A percentile compares a stretch with the other conserved stretches of the same genome.
Evolutionary conservation across 2,888 invertebrate species (phyloP).

Genomic region (Zygothrica quintamaculata): DNA sequence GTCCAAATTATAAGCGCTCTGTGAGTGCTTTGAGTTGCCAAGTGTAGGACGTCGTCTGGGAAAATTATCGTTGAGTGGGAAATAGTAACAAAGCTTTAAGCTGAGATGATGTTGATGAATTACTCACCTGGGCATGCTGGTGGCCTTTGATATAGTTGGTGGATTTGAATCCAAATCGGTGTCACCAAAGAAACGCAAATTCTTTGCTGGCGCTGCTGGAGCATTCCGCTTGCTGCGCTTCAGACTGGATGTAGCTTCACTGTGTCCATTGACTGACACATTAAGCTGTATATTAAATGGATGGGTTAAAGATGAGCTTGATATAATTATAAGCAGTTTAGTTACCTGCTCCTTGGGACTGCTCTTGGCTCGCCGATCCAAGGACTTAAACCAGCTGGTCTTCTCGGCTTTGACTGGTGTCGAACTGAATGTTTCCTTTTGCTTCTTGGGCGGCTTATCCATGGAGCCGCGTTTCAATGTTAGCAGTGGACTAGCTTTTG

Average conservation of each 20-base stretch:
- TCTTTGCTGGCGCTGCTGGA: slow-evolving; percentile 85
- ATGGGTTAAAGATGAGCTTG: no score
- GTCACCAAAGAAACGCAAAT: slow-evolving; percentile 93
- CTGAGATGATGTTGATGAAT: background rate
- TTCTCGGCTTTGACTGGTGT: slow-evolving; percentile 85
- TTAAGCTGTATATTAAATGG: slow-evolving; percentile 66
- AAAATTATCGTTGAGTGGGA: no score
- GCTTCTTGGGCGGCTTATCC: slow-evolving; percentile 79
- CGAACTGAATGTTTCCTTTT: slow-evolving; percentile 73
- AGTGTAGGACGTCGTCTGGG: slow-evolving; percentile 77
- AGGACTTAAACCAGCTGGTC: slow-evolving; percentile 92
- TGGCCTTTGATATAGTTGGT: slow-evolving; percentile 85
- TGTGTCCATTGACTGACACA: slow-evolving; percentile 70
- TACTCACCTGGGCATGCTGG: slow-evolving; percentile 78
- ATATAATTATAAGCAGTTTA: no score
- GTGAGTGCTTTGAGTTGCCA: slow-evolving; percentile 82
- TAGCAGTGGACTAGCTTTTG: slow-evolving; percentile 88
- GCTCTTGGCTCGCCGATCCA: slow-evolving; percentile 90
- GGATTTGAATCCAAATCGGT: slow-evolving; percentile 91
- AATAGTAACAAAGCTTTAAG: background rate
- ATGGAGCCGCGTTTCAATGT: slow-evolving; percentile 86
- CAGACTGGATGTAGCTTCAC: slow-evolving; percentile 73
- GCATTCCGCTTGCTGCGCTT: slow-evolving; percentile 76
- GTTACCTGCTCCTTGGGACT: slow-evolving; percentile 85
- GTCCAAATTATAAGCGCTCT: slow-evolving; percentile 84